Evolutionary conservation across 2,113 vertebrate species (phyloP).

Genomic region (Hydrochoerus hydrochaeris): DNA sequence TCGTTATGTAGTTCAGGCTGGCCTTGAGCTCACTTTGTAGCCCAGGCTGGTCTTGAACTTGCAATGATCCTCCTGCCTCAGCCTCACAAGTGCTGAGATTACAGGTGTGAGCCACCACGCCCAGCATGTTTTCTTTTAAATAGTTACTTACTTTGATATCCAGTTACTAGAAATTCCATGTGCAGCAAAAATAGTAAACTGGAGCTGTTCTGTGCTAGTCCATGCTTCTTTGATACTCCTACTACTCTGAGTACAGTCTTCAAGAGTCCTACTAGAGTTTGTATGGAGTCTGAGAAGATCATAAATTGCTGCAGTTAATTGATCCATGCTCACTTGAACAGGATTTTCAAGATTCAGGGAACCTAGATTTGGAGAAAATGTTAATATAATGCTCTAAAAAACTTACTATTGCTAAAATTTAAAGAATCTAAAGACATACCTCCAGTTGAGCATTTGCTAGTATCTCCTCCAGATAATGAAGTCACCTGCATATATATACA

Average conservation of each 20-base stretch:
- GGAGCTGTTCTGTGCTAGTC: slow-evolving; percentile 93
- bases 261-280: slow-evolving; percentile 83
- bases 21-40: too few relatives aligned
- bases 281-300: slow-evolving; percentile 92
- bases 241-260: slow-evolving; percentile 66
- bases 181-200: slow-evolving; percentile 95
- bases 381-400: slow-evolving; percentile 63
- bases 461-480: slow-evolving; percentile 82
- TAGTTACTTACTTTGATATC: slow-evolving; percentile 93
- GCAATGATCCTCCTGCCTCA: too few relatives aligned
- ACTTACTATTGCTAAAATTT: neutral
- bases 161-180: slow-evolving; percentile 94
- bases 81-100: too few relatives aligned
- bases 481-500: slow-evolving; percentile 84
- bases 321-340: slow-evolving; percentile 89
- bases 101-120: too few relatives aligned
- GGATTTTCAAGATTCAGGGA: slow-evolving; percentile 84
- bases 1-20: too few relatives aligned
- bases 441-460: slow-evolving; percentile 67
- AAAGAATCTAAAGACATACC: slow-evolving; percentile 81
- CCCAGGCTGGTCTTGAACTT: too few relatives aligned
- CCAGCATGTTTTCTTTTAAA: slow-evolving; percentile 43
- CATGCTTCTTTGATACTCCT: slow-evolving; percentile 90
- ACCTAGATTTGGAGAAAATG: slow-evolving; percentile 80
- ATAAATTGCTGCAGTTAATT: slow-evolving; percentile 92